Percentiles rank a stretch among this genome's conserved stretches.
Conservation (phyloP, 2,797 vertebrate genomes). For the Alca torda region DNA sequence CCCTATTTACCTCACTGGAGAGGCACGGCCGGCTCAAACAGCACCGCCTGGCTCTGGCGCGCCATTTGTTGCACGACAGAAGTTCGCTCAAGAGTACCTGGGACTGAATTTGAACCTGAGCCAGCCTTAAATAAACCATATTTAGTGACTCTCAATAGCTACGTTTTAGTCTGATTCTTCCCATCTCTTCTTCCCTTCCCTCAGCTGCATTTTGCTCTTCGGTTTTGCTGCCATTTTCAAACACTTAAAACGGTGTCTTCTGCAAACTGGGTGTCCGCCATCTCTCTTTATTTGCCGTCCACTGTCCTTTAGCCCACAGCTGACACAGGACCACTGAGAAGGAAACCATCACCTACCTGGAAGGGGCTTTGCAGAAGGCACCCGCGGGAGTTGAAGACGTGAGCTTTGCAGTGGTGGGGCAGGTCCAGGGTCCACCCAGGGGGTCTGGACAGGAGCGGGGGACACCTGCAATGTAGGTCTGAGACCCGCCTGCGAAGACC, state of each 20-base stretch:
- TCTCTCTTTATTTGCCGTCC: background rate
- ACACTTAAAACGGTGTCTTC: background rate
- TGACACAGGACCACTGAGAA: background rate
- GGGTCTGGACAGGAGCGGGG: background rate
- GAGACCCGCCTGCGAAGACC: background rate
- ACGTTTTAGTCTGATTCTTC: background rate
- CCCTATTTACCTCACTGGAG: background rate
- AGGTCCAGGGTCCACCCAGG: background rate
- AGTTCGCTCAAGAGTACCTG: background rate
- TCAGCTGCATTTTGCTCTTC: background rate
- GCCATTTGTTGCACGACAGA: background rate
- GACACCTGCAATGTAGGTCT: accelerated
- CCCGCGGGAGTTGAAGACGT: accelerated
- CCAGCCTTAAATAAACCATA: background rate
- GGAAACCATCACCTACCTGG: background rate
- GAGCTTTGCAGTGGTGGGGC: background rate
- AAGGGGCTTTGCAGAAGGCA: background rate
- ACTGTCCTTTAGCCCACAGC: background rate
- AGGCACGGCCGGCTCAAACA: background rate
- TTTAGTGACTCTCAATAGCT: background rate
- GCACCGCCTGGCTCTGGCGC: background rate
- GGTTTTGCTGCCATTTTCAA: background rate
- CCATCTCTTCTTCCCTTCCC: background rate
- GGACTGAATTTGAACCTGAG: background rate
- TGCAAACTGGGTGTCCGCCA: accelerated